Evolutionary conservation across 1,140 invertebrate species (phyloP).

Genomic region (Galleria mellonella): DNA sequence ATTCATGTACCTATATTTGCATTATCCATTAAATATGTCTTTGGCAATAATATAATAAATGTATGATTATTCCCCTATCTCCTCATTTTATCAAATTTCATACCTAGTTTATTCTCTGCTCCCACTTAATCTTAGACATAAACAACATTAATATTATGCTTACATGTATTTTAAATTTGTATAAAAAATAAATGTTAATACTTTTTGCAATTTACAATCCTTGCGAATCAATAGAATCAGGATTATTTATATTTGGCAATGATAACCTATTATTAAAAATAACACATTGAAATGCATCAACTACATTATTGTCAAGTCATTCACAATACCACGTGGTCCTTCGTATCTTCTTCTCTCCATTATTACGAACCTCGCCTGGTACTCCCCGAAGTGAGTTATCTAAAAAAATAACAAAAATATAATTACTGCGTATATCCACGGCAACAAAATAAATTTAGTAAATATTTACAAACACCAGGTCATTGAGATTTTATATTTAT

Average conservation of each 20-base stretch:
- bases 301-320: slow-evolving; percentile 25
- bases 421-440: too few relatives aligned
- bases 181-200: not conserved
- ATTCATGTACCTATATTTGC: not conserved
- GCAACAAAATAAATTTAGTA: not conserved
- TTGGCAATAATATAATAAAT: too few relatives aligned
- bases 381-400: slow-evolving; percentile 65
- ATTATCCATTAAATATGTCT: slow-evolving; percentile 11
- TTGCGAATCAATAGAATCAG: not conserved
- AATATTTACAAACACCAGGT: too few relatives aligned
- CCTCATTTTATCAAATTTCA: too few relatives aligned
- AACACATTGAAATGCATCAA: not conserved
- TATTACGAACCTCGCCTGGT: slow-evolving; percentile 54
- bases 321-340: slow-evolving; percentile 69
- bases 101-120: too few relatives aligned
- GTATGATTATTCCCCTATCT: too few relatives aligned
- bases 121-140: too few relatives aligned
- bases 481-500: too few relatives aligned
- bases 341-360: slow-evolving; percentile 48
- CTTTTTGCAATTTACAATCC: not conserved
- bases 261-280: too few relatives aligned
- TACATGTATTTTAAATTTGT: too few relatives aligned
- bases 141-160: too few relatives aligned
- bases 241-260: too few relatives aligned
- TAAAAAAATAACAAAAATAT: slow-evolving; percentile 30